Percentiles rank a stretch among this genome's conserved stretches.
Conservation (phyloP, 2,113 vertebrate species). For the Zingel zingel region DNA sequence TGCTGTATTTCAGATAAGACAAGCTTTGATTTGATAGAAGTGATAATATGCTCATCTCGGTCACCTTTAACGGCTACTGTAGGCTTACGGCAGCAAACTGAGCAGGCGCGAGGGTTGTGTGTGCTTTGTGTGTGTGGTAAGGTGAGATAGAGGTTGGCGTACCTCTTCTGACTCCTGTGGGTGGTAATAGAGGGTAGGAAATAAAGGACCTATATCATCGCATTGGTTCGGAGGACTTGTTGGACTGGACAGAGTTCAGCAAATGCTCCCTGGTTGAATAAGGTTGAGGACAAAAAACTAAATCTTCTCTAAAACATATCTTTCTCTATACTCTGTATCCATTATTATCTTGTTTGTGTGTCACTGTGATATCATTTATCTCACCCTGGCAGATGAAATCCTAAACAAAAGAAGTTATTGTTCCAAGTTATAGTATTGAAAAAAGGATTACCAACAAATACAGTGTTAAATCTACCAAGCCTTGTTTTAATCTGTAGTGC, state of each 20-base stretch:
- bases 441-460: conserved; percentile 17
- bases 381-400: conserved; percentile 4
- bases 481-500: conserved; percentile 8
- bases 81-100: background rate
- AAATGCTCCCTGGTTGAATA: background rate
- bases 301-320: no score
- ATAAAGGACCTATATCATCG: no score
- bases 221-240: no score
- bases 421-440: conserved; percentile 16
- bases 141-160: background rate
- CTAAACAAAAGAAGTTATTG: background rate
- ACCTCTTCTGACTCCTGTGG: background rate
- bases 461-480: background rate
- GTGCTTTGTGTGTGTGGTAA: background rate
- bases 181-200: no score
- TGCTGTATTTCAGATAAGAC: background rate
- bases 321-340: background rate
- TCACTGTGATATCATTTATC: conserved; percentile 7
- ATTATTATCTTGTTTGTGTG: conserved; percentile 6
- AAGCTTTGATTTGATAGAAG: background rate
- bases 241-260: background rate
- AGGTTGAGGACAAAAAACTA: background rate
- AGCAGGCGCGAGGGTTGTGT: background rate
- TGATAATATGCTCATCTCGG: background rate
- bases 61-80: background rate